Evolutionary conservation across 1,140 invertebrate species (phyloP), one percentile per base, ranked within the genome.

Genomic region (Philaenus spumarius): DNA sequence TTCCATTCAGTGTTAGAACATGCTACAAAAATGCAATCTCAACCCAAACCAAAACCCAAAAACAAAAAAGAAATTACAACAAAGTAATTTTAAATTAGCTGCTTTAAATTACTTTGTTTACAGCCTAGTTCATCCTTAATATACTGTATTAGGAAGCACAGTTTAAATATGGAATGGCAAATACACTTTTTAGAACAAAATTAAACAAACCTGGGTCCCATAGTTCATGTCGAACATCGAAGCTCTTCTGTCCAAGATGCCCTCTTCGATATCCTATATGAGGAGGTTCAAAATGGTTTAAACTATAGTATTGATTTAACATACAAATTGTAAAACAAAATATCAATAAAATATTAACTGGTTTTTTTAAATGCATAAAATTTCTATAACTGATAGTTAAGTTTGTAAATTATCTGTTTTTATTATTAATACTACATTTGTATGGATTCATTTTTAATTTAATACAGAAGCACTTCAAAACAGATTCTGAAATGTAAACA

Each of bases 201-300:
- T 19, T 20, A 59, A 47, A 67, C 66, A 67, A 68, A 68, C 66
- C 66, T 66, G 66, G 62, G 59, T 66, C 62, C 64, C 64, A 67
- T 59, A 63, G 60, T 62, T 64, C 63, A 64, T 65, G 63, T 52
- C 61, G 61, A 55, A 61, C 60, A 56, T 62, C 58, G 60, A 57
- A 52, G 61, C 39, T 60, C 61, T 62, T 64, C 59, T 62, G 59
- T 66, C 65, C 65, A 64, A 59, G 57, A 45, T 57, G 46, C 39
- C 62, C 56, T 64, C 62, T 60, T 52, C 61, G 62, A 61, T 64
- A 64, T 52, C 62, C 62, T 64, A 55, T 26, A 45, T 37, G 50
- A 39, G 35, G 50, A 39, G 35, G 50, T 53, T 53, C 47, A 53
- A 53, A 53, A 53, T 50, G n/a, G 42, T 52, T 46, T 46, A 57